Conservation (phyloP, 2,888 invertebrate genomes). For the Limnephilus lunatus region DNA sequence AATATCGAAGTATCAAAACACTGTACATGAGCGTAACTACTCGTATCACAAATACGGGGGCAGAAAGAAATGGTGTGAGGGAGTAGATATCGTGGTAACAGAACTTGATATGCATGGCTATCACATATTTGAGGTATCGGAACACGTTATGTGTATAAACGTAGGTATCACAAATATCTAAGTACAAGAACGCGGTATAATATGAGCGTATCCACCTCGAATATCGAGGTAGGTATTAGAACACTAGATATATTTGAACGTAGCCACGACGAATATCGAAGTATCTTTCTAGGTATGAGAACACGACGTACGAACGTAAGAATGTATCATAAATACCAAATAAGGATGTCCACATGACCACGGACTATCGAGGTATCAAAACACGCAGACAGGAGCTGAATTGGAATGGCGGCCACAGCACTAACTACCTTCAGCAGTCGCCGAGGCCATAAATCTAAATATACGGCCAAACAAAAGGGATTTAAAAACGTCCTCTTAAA, state of each 20-base stretch:
- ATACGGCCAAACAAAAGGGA: constrained; percentile 43
- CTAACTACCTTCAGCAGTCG: constrained; percentile 10
- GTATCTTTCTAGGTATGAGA: neutral
- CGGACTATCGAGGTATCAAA: constrained; percentile 20
- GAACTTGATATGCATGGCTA: neutral
- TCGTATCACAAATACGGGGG: too few relatives aligned
- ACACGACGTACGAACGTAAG: neutral
- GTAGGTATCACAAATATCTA: neutral
- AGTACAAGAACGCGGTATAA: neutral
- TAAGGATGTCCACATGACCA: neutral
- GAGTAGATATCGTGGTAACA: neutral
- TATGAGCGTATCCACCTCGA: neutral
- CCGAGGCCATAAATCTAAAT: constrained; percentile 50
- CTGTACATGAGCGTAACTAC: too few relatives aligned
- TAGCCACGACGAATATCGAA: neutral
- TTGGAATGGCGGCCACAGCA: constrained; percentile 28
- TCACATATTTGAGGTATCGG: neutral
- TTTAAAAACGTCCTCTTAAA: constrained; percentile 40
- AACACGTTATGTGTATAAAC: neutral
- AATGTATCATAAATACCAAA: neutral
- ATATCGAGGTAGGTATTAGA: neutral
- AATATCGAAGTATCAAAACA: too few relatives aligned
- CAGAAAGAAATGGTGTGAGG: too few relatives aligned
- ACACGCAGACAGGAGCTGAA: constrained; percentile 16
- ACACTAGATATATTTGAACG: neutral